These are phyloP conservation scores for Tachina fera DNA, from an alignment of 2,888 invertebrate species.

Conservation along the genomic window DNA sequence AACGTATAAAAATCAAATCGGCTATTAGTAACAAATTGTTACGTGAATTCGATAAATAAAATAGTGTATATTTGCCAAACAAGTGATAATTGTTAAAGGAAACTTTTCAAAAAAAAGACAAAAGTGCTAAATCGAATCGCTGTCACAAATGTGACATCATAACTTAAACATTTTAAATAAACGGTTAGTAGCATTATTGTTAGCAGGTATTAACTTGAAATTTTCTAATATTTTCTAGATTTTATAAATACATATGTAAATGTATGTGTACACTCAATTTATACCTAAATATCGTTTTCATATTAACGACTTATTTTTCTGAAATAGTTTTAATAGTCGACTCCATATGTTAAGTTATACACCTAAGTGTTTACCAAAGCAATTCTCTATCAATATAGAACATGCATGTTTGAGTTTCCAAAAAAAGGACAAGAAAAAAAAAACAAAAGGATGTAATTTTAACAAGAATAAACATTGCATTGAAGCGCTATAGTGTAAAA, in stretches of 20 bases:
- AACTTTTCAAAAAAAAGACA: slow-evolving; percentile 48
- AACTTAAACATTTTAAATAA: slow-evolving; percentile 23
- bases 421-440: too few relatives aligned
- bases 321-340: too few relatives aligned
- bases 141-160: neutral
- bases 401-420: too few relatives aligned
- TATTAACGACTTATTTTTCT: too few relatives aligned
- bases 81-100: slow-evolving; percentile 65
- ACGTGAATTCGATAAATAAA: slow-evolving; percentile 61
- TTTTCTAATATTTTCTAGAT: neutral
- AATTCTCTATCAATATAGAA: too few relatives aligned
- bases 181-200: slow-evolving; percentile 17
- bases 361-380: too few relatives aligned
- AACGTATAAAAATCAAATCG: slow-evolving; percentile 3
- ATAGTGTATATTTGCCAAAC: slow-evolving; percentile 36
- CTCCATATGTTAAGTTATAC: too few relatives aligned
- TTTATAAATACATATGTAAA: neutral
- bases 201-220: neutral
- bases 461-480: too few relatives aligned
- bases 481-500: too few relatives aligned
- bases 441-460: too few relatives aligned
- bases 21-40: slow-evolving; percentile 40
- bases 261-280: neutral
- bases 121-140: slow-evolving; percentile 33
- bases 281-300: too few relatives aligned